Conservation (phyloP, 1,140 invertebrate species). For the Halotydeus destructor region DNA sequence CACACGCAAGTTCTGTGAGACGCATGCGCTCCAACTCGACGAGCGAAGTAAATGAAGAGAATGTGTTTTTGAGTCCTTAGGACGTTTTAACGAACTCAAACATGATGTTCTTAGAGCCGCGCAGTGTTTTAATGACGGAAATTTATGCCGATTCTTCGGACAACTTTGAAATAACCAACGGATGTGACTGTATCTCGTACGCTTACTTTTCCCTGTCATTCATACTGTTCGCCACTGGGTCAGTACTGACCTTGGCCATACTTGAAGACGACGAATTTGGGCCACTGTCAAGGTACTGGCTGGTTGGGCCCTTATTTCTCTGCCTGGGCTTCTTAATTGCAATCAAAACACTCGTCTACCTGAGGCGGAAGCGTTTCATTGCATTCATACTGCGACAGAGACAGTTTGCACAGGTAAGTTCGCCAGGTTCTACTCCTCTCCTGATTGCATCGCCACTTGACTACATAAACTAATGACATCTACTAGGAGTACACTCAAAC, state of each 20-base stretch:
- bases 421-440: constrained; percentile 18
- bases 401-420: constrained; percentile 34
- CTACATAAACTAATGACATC: too few relatives aligned
- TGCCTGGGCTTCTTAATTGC: constrained; percentile 43
- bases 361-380: constrained; percentile 39
- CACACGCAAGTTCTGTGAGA: too few relatives aligned
- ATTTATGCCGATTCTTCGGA: too few relatives aligned
- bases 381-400: constrained; percentile 39
- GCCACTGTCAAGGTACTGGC: constrained; percentile 40
- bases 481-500: too few relatives aligned
- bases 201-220: constrained; percentile 39
- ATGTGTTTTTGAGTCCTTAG: too few relatives aligned
- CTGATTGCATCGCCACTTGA: not conserved
- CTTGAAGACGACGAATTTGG: not conserved
- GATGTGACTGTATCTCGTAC: constrained; percentile 41
- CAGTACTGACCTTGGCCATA: constrained; percentile 36
- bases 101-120: too few relatives aligned
- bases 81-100: too few relatives aligned
- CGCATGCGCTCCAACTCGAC: too few relatives aligned
- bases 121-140: too few relatives aligned
- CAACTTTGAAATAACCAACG: too few relatives aligned
- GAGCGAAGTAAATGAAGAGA: too few relatives aligned
- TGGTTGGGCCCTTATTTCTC: constrained; percentile 42
- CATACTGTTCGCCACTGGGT: constrained; percentile 38
- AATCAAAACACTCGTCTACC: constrained; percentile 40